Base-by-base conservation (phyloP, 92 coral and sea anemone genomes). In the Siderastrea radians region DNA sequence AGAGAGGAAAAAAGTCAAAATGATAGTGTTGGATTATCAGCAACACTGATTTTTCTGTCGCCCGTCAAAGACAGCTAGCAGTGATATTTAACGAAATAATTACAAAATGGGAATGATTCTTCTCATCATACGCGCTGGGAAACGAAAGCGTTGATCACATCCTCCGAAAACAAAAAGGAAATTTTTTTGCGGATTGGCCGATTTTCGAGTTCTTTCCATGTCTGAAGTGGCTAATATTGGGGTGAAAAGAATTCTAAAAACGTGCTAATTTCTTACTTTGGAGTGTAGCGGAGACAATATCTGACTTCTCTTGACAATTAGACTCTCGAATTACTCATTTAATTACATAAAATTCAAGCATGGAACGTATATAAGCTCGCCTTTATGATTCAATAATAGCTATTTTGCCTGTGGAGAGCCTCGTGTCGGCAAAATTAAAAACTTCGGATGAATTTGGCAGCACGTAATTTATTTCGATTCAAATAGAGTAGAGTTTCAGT, bases 381-480 rank as follows among this genome's bases (percentile, higher is more conserved):
- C 12, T 80, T 80, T 80, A 19, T 26, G 51, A 45, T 65, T 38
- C 84, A 80, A 67, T 67, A 66, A 70, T 2, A 4, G 45, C 84
- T 66, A 67, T 43, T 66, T 66, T 57, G 3, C 68, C 53, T 51
- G 49, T 49, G 80, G 62, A 51, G 58, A 70, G 57, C 17, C 58
- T 51, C 15, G 49, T 50, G 70, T 48, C 12, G 5, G 67, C 10
- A 11, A 65, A 66, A 53, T 80, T 66, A 80, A 51, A 47, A 65
- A 80, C 50, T 38, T 10, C 63, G 50, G 13, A 60, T 59, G 82
- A 61, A 59, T 61, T 48, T 78, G 45, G 51, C 66, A 8, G 14
- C 44, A 61, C 46, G 53, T 16, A 78, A 75, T 57, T 54, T 9
- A 48, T 78, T 48, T 61, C 6, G 54, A 48, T 62, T 78, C 57